Base-by-base conservation (phyloP, 2,888 invertebrate genomes). In the Drosophila meridiana region DNA sequence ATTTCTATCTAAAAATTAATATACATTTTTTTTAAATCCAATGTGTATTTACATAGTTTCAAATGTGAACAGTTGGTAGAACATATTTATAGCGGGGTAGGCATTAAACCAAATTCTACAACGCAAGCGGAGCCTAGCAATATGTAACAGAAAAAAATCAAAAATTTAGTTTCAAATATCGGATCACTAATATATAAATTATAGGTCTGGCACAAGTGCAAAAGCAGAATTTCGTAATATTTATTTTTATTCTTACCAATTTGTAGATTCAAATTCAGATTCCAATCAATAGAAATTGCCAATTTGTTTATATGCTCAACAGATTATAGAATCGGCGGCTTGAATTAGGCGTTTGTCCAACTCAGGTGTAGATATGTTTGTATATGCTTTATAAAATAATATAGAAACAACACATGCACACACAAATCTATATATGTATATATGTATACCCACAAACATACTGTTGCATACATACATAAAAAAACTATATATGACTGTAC, bases 1-100 rank as follows among this genome's bases (percentile, higher is more conserved):
- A 65, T 42, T 72, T 62, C 58, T 59, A 73, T 78, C 68, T 78
- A 73, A 64, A 82, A 82, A 78, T 36, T 65, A 65, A 43, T 20
- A 20, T 20, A 20, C 20, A 72, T 58, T 52, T 47, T 61, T 64
- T 52, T 40, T 28, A 9, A 40, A 40, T 40, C 40, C 40, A 14
- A 7, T n/a, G 7, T 38, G 14, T n/a, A 40, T n/a, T 9, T 45
- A 7, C 5, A 63, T 56, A 30, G 55, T 62, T 43, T 48, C 34
- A 40, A 20, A 56, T 60, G 48, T 48, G 50, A 58, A 69, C 52
- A 67, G 53, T 56, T 48, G 47, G 47, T 8, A 45, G 45, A 61
- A 43, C 40, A 60, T 73, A 59, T 55, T 63, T 58, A 57, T 36
- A 28, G 14, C 20, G 47, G 30, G 38, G 47, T 38, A 14, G 38